phyloP scores from a whole-genome alignment of 1,140 invertebrate genomes.

The Drosophila quadrilineata region DNA sequence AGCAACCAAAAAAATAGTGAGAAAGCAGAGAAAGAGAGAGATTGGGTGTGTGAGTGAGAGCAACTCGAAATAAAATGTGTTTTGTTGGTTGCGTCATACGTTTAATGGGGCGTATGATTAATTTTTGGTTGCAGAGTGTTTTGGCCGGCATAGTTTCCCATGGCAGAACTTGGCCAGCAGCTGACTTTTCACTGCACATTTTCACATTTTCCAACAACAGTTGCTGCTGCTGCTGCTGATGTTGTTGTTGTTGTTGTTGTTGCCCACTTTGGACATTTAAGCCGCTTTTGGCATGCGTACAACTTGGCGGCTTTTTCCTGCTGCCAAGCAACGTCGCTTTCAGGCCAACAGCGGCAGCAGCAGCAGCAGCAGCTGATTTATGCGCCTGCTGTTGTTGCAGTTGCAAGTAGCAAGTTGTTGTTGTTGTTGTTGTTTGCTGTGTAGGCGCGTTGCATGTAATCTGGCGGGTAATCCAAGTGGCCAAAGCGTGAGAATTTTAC shows the following conservation, averaged over 20 bases:
- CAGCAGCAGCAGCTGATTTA: conserved; percentile 59
- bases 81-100: conserved; percentile 59
- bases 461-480: conserved; percentile 76
- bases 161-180: conserved; percentile 62
- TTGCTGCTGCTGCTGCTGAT: conserved; percentile 11
- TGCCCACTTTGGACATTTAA: conserved; percentile 78
- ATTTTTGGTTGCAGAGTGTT: conserved; percentile 46
- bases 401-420: conserved; percentile 1
- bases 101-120: conserved; percentile 78
- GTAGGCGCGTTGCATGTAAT: conserved; percentile 78
- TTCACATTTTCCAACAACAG: conserved; percentile 65
- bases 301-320: conserved; percentile 64
- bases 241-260: conserved; percentile 56
- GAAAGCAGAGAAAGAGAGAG: too few species aligned
- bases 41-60: too few species aligned
- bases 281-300: conserved; percentile 79
- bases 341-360: conserved; percentile 1
- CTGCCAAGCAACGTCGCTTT: conserved; percentile 24
- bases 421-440: conserved; percentile 38
- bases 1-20: too few species aligned
- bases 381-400: conserved; percentile 39
- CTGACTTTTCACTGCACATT: conserved; percentile 73
- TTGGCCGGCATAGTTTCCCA: conserved; percentile 53
- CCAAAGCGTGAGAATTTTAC: conserved; percentile 77
- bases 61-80: too few species aligned